Conservation (phyloP, 1,140 invertebrate species). For the Choristoneura fumiferana region DNA sequence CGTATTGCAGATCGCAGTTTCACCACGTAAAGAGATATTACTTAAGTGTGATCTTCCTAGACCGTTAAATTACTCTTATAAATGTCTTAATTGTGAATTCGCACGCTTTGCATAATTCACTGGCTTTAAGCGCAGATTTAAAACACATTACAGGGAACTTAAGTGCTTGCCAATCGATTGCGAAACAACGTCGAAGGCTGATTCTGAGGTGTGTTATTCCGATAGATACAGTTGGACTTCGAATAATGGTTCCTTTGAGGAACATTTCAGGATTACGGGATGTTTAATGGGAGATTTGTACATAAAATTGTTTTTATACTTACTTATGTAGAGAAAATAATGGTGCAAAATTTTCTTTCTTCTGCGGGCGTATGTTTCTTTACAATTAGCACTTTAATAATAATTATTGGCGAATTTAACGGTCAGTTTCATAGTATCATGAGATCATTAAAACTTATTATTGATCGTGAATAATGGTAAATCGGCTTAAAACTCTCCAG, state of each 20-base stretch:
- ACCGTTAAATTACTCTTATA: not conserved
- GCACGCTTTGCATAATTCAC: constrained; percentile 1
- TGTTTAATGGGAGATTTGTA: not conserved
- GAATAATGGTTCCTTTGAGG: not conserved
- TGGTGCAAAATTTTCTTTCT: too few species aligned
- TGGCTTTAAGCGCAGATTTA: constrained; percentile 4
- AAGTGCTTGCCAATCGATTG: constrained; percentile 6
- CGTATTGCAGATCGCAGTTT: too few species aligned
- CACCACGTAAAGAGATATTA: not conserved
- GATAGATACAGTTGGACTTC: too few species aligned
- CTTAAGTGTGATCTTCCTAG: not conserved
- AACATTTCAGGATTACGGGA: not conserved
- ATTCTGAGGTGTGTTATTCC: not conserved
- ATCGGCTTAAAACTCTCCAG: too few species aligned
- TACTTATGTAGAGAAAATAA: too few species aligned
- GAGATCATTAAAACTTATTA: too few species aligned
- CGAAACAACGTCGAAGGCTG: not conserved
- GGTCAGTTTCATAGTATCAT: too few species aligned
- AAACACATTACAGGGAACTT: not conserved
- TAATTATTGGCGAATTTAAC: too few species aligned
- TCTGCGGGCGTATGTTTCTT: too few species aligned
- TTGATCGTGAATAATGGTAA: too few species aligned
- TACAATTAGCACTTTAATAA: too few species aligned
- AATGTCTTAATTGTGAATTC: constrained; percentile 6
- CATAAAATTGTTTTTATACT: not conserved